These are phyloP conservation scores for cattle (Bos taurus) DNA, from an alignment of 2,113 vertebrate genomes.

Conservation along the genomic window DNA sequence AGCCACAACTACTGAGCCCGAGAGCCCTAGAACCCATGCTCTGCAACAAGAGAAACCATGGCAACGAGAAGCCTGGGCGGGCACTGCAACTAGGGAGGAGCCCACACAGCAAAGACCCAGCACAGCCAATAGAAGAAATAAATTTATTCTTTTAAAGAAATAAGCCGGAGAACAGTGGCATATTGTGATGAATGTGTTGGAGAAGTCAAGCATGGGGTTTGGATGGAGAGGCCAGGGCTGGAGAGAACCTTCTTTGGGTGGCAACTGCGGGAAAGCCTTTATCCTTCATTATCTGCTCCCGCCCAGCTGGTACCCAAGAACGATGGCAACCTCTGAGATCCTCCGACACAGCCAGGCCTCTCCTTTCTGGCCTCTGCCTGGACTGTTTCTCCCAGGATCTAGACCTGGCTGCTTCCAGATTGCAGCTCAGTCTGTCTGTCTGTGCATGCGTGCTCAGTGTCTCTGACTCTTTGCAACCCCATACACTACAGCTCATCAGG, in stretches of 20 bases:
- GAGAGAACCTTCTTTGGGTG: background rate
- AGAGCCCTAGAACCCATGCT: background rate
- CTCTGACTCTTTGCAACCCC: background rate
- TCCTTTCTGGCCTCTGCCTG: background rate
- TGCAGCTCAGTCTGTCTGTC: background rate
- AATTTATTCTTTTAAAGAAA: background rate
- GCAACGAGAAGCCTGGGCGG: background rate
- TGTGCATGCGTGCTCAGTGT: background rate
- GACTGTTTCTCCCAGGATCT: background rate
- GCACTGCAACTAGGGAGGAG: background rate
- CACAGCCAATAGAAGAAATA: background rate
- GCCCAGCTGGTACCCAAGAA: background rate
- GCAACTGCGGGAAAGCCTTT: fast-evolving
- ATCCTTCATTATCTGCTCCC: fast-evolving
- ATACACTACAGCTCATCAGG: background rate
- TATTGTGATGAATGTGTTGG: fast-evolving
- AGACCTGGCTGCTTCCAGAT: background rate
- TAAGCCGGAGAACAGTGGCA: fast-evolving
- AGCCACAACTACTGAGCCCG: background rate
- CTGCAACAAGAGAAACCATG: background rate
- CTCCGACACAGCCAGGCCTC: background rate
- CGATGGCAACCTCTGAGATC: too few relatives aligned
- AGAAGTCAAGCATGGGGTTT: background rate
- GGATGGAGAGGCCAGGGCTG: background rate
- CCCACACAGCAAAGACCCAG: background rate